Conservation (phyloP, 2,797 vertebrate genomes). For the Parauchenoglanis ngamensis region DNA sequence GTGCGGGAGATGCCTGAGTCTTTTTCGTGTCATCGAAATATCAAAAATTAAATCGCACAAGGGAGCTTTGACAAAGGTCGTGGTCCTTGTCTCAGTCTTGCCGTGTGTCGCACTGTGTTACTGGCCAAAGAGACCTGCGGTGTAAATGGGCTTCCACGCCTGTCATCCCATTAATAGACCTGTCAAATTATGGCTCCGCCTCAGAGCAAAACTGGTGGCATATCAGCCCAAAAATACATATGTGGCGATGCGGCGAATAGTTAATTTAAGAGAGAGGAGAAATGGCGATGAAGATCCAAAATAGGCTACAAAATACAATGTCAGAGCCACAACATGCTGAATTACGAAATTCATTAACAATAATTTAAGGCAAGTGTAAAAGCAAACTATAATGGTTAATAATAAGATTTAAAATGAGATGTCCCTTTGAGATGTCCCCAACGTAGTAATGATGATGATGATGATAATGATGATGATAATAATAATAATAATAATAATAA, state of each 20-base stretch:
- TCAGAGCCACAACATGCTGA: background rate
- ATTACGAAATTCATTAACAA: background rate
- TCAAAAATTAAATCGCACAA: constrained; percentile 55
- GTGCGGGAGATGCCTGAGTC: constrained; percentile 38
- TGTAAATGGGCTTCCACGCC: constrained; percentile 58
- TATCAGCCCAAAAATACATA: constrained; percentile 48
- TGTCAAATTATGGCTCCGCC: constrained; percentile 56
- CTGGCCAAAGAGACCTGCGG: constrained; percentile 54
- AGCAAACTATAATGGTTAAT: background rate
- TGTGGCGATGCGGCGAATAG: constrained; percentile 40
- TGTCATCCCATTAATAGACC: constrained; percentile 63
- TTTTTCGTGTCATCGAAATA: constrained; percentile 55
- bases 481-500: too few species aligned
- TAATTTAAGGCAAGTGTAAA: background rate
- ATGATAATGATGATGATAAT: too few species aligned
- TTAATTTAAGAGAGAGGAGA: background rate
- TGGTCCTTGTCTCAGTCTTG: constrained; percentile 56
- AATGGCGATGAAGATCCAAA: background rate
- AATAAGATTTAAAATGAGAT: background rate
- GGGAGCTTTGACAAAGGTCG: constrained; percentile 56
- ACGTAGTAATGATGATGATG: too few species aligned
- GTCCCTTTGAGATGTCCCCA: too few species aligned
- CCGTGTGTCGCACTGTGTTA: constrained; percentile 55
- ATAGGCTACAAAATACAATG: background rate
- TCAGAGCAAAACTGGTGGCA: constrained; percentile 56